Conservation (phyloP, 1,140 invertebrate species). For the Drosophila pectinifera region DNA sequence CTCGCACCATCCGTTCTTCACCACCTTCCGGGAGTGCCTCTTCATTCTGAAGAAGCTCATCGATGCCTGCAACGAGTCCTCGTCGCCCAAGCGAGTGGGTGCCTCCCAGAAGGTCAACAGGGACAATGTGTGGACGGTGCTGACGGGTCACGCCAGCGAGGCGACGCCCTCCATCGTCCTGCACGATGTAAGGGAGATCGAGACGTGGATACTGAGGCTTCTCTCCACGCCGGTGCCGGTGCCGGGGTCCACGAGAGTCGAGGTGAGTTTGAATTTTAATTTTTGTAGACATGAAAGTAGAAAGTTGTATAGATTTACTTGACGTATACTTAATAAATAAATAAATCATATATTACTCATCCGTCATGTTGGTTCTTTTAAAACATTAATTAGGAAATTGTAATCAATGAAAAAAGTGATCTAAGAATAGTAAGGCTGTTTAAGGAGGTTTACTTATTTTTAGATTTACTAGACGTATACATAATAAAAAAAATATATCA, state of each 20-base stretch:
- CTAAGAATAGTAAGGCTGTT: too few species aligned
- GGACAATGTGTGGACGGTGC: slow-evolving; percentile 96
- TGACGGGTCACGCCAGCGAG: slow-evolving; percentile 90
- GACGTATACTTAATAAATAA: background rate
- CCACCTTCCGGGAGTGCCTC: slow-evolving; percentile 98
- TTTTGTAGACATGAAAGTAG: background rate
- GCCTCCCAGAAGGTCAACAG: slow-evolving; percentile 91
- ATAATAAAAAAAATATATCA: background rate
- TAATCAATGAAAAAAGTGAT: background rate
- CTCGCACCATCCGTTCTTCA: slow-evolving; percentile 99
- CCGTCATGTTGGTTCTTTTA: background rate
- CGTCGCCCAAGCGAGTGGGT: slow-evolving; percentile 93
- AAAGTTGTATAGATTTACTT: background rate
- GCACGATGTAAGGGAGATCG: slow-evolving; percentile 98
- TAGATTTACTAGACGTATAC: background rate
- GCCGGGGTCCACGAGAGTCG: slow-evolving; percentile 97
- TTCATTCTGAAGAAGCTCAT: slow-evolving; percentile 97
- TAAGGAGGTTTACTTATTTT: too few species aligned
- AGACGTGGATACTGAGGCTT: slow-evolving; percentile 98
- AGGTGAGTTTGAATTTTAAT: slow-evolving; percentile 86
- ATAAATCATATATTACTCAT: background rate
- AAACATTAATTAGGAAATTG: background rate
- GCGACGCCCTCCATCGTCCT: slow-evolving; percentile 94
- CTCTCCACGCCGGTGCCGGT: slow-evolving; percentile 98
- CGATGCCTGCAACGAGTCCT: slow-evolving; percentile 98